Base-by-base conservation (phyloP, 2,113 vertebrate genomes). In the Sapayoa aenigma region DNA sequence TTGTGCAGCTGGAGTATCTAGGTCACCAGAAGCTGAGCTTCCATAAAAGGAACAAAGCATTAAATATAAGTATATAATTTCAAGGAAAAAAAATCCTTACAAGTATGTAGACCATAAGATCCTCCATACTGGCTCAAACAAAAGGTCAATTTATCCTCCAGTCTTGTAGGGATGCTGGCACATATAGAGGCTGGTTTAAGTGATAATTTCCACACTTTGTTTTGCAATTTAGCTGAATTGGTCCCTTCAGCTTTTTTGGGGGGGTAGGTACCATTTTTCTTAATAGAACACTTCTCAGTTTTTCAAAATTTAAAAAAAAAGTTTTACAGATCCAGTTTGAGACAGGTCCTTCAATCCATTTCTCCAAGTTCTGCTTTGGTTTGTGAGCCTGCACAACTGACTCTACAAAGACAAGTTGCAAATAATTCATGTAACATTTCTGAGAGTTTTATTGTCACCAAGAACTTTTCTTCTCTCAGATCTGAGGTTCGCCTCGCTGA, bases 401-500 rank as follows among this genome's bases (percentile, higher is more conserved):
- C 30, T 33, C 67, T 83, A 47, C 73, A 66, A 72, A 89, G 73
- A 16, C 5, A 9, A 75, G 18, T 59, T 46, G 31, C 60, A 63
- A 84, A 75, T 78, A 94, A 84, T 63, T 89, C 60, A 60, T 47
- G 9, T 68, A 60, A 44, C 41, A 23, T 87, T 95, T 94, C 80
- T 88, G 47, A 77, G 75, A 41, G 24, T 84, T 95, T 90, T 89
- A 74, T 86, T 80, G 89, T 71, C 65, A 75, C 50, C 52, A 49
- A 84, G 75, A 90, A 88, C 76, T 92, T 87, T 35, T 53, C 44
- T 77, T 58, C 42, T 83, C 37, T 90, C 73, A 92, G 76, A 84
- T 81, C 86, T 92, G 49, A 24, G n/a, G 86, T 92, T 96, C 93
- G 95, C 60, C 83, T 35, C 73, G 31, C 69, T 72, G 91, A 84